Base-by-base conservation (phyloP, 2,888 invertebrate genomes). In the Yponomeuta malinellus region DNA sequence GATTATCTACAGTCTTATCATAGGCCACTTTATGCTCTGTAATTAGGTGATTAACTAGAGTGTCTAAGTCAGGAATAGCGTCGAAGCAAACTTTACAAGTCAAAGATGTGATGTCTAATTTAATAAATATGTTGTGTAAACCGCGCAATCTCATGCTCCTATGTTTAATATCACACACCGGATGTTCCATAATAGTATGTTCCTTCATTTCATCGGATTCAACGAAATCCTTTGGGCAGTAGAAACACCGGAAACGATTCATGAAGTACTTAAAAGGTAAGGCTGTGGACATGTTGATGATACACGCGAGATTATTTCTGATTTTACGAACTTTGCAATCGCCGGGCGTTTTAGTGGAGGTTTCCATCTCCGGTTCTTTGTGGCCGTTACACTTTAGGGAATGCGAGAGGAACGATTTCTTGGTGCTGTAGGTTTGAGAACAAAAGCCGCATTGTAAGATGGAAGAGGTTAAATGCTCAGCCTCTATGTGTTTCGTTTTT, bases 181-280 rank as follows among this genome's bases (percentile, higher is more conserved):
- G 87, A 73, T 91, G 90, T 43, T 83, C 83, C 0, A 73, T 73
- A 2, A 78, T 73, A 0, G 88, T 86, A 68, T 91, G 91, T 8
- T 83, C 77, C 73, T 81, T 87, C 2, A 91, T 78, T 69, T 82
- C 81, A 1, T 84, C 81, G 70, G 88, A 86, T 15, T 83, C 81
- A 0, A 74, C 75, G 69, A 88, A 91, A 65, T 88, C 85, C 78
- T 84, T 83, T 0, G 88, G 76, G 72, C 91, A 91, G 72, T 88
- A 91, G 71, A 90, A 91, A 73, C 90, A 91, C 43, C 87, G 75
- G 69, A 90, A 88, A 70, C 81, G 82, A 71, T 82, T 85, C 79
- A 85, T 81, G 73, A 77, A 78, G 71, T 77, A 82, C n/a, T 81
- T 81, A 43, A 85, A 85, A 1, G 83, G 85, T 31, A 82, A 69